Evolutionary conservation across 2,113 vertebrate genomes (phyloP).

Genomic region (Brienomyrus longianalis): DNA sequence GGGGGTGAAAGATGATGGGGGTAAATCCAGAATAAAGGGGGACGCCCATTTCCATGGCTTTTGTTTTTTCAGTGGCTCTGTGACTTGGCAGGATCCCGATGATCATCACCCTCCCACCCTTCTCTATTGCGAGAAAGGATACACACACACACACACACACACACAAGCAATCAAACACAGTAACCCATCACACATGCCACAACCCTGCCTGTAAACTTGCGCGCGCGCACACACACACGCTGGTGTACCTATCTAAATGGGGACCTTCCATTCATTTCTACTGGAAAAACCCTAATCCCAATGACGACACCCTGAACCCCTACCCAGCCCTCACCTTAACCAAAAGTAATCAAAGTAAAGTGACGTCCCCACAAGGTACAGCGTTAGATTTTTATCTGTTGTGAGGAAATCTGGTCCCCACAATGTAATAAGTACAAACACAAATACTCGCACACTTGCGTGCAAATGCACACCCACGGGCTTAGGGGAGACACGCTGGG

Average conservation of each 20-base stretch:
- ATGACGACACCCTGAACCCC: neutral
- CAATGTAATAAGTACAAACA: neutral
- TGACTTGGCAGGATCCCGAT: slow-evolving; percentile 65
- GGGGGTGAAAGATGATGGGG: slow-evolving; percentile 48
- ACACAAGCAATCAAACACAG: slow-evolving; percentile 30
- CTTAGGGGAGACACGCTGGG: slow-evolving; percentile 88
- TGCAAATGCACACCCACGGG: neutral
- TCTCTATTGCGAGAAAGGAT: neutral
- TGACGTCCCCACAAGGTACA: neutral
- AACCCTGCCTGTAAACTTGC: neutral
- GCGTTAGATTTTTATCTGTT: neutral
- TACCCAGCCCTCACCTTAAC: neutral
- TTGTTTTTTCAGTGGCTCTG: slow-evolving; percentile 72
- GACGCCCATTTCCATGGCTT: slow-evolving; percentile 59
- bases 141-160: slow-evolving; percentile 26
- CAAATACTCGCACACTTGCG: neutral
- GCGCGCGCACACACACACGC: slow-evolving; percentile 23
- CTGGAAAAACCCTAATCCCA: neutral
- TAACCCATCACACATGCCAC: neutral
- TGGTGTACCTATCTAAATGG: neutral
- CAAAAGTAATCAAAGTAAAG: neutral
- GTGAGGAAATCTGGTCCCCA: neutral
- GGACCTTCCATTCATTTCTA: neutral
- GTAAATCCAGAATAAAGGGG: slow-evolving; percentile 52
- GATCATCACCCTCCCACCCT: slow-evolving; percentile 61